These are phyloP conservation scores for Scartelaos histophorus DNA, from an alignment of 2,113 vertebrate genomes.

Conservation along the genomic window DNA sequence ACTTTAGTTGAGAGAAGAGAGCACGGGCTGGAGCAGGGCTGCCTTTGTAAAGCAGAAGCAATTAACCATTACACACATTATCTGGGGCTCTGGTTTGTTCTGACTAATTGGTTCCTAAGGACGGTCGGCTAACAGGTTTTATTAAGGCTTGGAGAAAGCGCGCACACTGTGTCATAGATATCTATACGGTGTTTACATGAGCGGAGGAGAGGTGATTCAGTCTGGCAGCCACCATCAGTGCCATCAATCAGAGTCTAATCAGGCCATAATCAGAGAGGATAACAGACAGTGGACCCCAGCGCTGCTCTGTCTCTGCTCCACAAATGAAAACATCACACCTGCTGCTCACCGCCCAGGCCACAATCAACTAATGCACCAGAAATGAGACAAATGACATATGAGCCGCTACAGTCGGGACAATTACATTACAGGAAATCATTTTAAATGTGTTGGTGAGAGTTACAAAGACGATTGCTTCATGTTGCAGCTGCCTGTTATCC, in stretches of 20 bases:
- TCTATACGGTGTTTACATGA: conserved; percentile 6
- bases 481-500: not conserved
- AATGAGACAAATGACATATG: not conserved
- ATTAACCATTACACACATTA: conserved; percentile 18
- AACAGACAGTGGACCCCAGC: conserved; percentile 29
- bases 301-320: not conserved
- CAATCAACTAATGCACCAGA: conserved; percentile 6
- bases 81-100: conserved; percentile 27
- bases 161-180: conserved; percentile 13
- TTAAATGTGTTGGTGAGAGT: not conserved
- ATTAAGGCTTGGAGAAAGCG: conserved; percentile 46
- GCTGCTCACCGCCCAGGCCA: not conserved
- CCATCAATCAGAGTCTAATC: conserved; percentile 65
- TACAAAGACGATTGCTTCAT: not conserved
- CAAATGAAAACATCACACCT: not conserved
- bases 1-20: conserved; percentile 32
- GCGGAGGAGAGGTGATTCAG: conserved; percentile 34
- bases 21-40: conserved; percentile 55
- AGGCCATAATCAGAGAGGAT: conserved; percentile 39
- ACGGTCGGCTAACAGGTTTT: conserved; percentile 47
- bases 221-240: conserved; percentile 51
- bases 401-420: not conserved
- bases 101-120: conserved; percentile 59
- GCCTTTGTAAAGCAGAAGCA: conserved; percentile 43
- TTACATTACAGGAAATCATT: not conserved